Evolutionary conservation across 2,113 vertebrate species (phyloP), one percentile per base, ranked within the genome.

Genomic region (Turnix velox): DNA sequence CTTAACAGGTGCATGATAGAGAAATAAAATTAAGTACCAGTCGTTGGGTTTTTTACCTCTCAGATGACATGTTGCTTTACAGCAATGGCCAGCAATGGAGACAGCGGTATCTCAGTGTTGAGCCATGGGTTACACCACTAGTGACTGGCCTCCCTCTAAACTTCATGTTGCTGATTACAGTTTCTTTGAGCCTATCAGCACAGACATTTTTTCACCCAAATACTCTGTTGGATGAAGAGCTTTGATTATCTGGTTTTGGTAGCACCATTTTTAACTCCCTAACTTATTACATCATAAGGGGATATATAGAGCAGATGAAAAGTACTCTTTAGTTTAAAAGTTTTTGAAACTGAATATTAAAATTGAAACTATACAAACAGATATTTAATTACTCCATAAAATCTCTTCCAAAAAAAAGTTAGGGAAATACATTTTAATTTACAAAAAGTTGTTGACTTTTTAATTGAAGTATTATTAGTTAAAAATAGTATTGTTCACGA

Each of bases 51-150:
- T 69, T 33, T 51, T 18, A 51, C 20, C 11, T 71, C 74, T 62
- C 12, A 66, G 20, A 78, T 48, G 11, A 35, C 10, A 43, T 0
- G 0, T 0, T 51, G 8, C 25, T 91, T 51, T 81, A 14, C 0
- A 2, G 25, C 25, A 81, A 78, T 3, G 28, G 14, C 19, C 27
- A n/a, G n/a, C n/a, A n/a, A n/a, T n/a, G n/a, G n/a, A n/a, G n/a
- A 54, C 10, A 18, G 22, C 46, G 63, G 37, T 15, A 8, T 27
- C 20, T 14, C 33, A 55, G 1, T 66, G 35, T 58, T 4, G 11
- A 19, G 12, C 35, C 18, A 14, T 39, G 14, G 31, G 4, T 7
- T 31, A 49, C 6, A 17, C 27, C 20, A 37, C 30, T 65, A 43
- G 33, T 7, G 23, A 31, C 23, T 25, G 15, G 31, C 24, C 18